Percentiles rank a stretch among this genome's conserved stretches.
Conservation (phyloP, 1,140 invertebrate genomes). For the Protaetia brevitarsis region DNA sequence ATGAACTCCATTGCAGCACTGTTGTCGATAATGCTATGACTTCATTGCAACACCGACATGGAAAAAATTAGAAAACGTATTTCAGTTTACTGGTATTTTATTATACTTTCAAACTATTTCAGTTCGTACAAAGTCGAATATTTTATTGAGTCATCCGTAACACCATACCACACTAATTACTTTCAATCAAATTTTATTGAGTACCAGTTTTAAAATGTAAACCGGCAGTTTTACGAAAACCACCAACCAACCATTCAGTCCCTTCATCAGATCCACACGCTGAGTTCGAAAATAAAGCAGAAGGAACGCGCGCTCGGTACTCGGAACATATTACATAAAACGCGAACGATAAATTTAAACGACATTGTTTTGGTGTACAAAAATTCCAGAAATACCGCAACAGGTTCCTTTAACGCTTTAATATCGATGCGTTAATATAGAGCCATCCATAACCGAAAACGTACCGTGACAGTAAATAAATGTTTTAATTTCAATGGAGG, state of each 20-base stretch:
- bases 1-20: too few relatives aligned
- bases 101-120: too few relatives aligned
- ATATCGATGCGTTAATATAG: constrained; percentile 10
- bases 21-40: too few relatives aligned
- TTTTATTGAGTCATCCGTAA: too few relatives aligned
- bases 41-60: too few relatives aligned
- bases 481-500: constrained; percentile 7
- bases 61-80: too few relatives aligned
- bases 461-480: constrained; percentile 6
- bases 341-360: constrained; percentile 15
- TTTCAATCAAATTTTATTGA: too few relatives aligned
- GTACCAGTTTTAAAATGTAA: background rate
- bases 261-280: too few relatives aligned
- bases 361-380: constrained; percentile 2
- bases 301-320: background rate
- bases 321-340: constrained; percentile 11
- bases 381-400: constrained; percentile 17
- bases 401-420: constrained; percentile 17
- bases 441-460: constrained; percentile 3
- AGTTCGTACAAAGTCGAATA: too few relatives aligned
- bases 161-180: too few relatives aligned
- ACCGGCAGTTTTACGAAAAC: background rate
- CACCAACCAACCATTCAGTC: background rate
- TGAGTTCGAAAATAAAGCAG: constrained; percentile 7
- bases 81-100: too few relatives aligned